Evolutionary conservation across 2,797 vertebrate species (phyloP).

Genomic region (Ctenopoma multispine): DNA sequence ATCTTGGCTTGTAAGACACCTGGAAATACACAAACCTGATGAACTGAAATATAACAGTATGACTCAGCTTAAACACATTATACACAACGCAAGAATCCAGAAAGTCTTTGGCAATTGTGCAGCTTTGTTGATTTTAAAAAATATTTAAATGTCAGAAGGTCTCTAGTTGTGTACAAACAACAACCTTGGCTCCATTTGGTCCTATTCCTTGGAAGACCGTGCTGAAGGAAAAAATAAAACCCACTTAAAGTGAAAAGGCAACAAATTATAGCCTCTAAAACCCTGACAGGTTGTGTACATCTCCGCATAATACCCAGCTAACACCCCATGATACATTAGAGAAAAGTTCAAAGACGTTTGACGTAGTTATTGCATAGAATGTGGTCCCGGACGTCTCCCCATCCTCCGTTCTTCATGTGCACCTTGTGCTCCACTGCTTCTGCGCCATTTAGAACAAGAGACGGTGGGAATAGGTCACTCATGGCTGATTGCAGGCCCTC

Average conservation of each 20-base stretch:
- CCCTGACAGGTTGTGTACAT: conserved; percentile 54
- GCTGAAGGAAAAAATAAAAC: not conserved
- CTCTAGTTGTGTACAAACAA: conserved; percentile 4
- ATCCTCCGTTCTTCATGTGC: conserved; percentile 86
- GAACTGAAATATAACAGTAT: conserved; percentile 2
- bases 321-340: not conserved
- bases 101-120: conserved; percentile 66
- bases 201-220: conserved; percentile 29
- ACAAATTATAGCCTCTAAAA: conserved; percentile 15
- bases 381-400: conserved; percentile 87
- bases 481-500: conserved; percentile 59
- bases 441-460: conserved; percentile 56
- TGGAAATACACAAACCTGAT: conserved; percentile 20
- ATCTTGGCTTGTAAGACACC: conserved; percentile 30
- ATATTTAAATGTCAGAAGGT: not conserved
- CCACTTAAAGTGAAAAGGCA: conserved; percentile 6
- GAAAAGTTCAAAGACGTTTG: conserved; percentile 74
- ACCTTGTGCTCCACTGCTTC: conserved; percentile 75
- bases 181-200: conserved; percentile 24
- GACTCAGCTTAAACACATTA: conserved; percentile 4
- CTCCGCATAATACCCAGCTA: conserved; percentile 28
- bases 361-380: conserved; percentile 84
- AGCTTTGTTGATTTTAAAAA: conserved; percentile 58
- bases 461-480: conserved; percentile 73
- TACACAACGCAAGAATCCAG: conserved; percentile 1